phyloP scores from a whole-genome alignment of 2,888 invertebrate genomes.

The Chrysolina oricalcia region DNA sequence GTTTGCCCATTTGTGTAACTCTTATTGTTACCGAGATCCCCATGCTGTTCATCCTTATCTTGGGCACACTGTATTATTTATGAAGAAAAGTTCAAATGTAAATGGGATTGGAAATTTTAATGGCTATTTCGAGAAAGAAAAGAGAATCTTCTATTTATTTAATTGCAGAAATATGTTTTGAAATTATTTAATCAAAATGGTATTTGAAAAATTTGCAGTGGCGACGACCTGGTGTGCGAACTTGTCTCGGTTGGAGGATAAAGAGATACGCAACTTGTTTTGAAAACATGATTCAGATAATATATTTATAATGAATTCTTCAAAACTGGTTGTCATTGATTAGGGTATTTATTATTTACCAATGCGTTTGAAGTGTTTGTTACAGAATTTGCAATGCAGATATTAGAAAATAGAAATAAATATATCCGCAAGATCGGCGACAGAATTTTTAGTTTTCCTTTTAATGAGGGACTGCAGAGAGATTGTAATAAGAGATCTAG shows the following conservation, averaged over 20 bases:
- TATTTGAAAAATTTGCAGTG: not conserved
- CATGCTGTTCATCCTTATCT: no score
- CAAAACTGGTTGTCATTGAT: slow-evolving; percentile 33
- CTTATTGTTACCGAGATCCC: no score
- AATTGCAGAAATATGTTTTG: no score
- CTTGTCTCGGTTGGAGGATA: slow-evolving; percentile 12
- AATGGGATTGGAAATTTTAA: no score
- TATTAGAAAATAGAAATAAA: not conserved
- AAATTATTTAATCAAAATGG: not conserved
- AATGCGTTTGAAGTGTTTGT: slow-evolving; percentile 14
- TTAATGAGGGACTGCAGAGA: no score
- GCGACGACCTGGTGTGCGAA: slow-evolving; percentile 4
- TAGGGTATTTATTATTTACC: not conserved
- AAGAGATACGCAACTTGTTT: slow-evolving; percentile 15
- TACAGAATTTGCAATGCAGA: slow-evolving; percentile 7
- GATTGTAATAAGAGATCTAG: no score
- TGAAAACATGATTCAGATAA: slow-evolving; percentile 18
- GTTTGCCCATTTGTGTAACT: no score
- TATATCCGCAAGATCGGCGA: not conserved
- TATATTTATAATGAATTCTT: slow-evolving; percentile 18
- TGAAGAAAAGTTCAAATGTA: no score
- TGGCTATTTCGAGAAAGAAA: no score
- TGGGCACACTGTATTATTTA: no score
- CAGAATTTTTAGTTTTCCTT: no score
- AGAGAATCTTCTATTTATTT: no score